A percentile compares a stretch with the other conserved stretches of the same genome.
Conservation (phyloP, 2,797 vertebrate species). For the Helicolenus hilgendorfi region DNA sequence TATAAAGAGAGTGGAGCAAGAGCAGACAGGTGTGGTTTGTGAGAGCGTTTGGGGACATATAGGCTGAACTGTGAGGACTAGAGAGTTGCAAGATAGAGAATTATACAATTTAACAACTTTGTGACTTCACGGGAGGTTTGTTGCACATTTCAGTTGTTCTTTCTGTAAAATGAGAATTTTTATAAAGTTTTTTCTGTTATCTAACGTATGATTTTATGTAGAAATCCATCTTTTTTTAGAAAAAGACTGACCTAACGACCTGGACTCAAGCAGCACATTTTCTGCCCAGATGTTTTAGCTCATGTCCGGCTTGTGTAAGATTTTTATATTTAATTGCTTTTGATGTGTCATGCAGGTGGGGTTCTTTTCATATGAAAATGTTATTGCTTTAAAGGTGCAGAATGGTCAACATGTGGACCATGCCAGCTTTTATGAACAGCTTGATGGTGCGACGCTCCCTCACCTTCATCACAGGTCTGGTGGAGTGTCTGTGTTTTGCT, state of each 20-base stretch:
- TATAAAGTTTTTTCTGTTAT: neutral
- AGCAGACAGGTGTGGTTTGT: too few species aligned
- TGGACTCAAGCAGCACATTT: neutral
- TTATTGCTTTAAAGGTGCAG: neutral
- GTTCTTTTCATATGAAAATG: neutral
- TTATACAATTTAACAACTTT: neutral
- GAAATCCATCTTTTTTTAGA: neutral
- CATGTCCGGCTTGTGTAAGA: neutral
- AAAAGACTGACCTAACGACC: neutral
- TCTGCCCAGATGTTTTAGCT: slow-evolving; percentile 10
- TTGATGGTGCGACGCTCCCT: slow-evolving; percentile 77
- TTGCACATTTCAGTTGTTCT: neutral
- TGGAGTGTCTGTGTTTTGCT: too few species aligned
- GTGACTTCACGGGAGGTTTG: neutral
- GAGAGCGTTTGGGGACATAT: too few species aligned
- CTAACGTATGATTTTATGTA: neutral
- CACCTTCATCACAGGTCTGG: slow-evolving; percentile 44
- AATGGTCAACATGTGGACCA: slow-evolving; percentile 35
- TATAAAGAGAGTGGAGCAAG: slow-evolving; percentile 45
- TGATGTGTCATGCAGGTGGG: neutral
- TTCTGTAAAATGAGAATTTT: neutral
- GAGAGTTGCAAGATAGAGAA: neutral
- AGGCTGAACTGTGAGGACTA: slow-evolving; percentile 45
- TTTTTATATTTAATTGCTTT: neutral
- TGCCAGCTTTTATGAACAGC: slow-evolving; percentile 64